Percentiles rank a stretch among this genome's conserved stretches.
phyloP scores from a whole-genome alignment of 2,888 invertebrate species.

The Cistogaster globosa region DNA sequence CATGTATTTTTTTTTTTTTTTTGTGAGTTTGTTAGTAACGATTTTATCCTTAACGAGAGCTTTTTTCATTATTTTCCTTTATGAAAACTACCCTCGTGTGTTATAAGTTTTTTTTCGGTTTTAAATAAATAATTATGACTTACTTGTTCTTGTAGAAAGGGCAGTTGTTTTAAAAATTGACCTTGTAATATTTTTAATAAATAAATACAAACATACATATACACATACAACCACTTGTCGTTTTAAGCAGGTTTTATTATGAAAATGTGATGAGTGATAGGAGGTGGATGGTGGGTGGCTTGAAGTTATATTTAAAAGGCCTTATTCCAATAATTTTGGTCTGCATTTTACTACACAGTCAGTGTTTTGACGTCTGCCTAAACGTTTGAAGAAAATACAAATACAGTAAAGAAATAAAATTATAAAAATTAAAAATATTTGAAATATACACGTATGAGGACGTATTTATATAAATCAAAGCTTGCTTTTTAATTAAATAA shows the following conservation, averaged over 20 bases:
- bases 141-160: constrained; percentile 32
- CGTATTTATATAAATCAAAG: neutral
- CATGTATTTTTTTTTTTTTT: too few species aligned
- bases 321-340: neutral
- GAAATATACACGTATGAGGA: neutral
- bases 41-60: too few species aligned
- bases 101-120: constrained; percentile 16
- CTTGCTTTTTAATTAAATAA: constrained; percentile 38
- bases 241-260: neutral
- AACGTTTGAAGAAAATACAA: constrained; percentile 35
- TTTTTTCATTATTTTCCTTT: neutral
- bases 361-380: constrained; percentile 49
- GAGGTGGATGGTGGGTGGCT: neutral
- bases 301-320: neutral
- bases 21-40: too few species aligned
- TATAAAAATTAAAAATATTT: neutral
- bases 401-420: neutral
- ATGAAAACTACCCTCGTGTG: neutral
- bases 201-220: neutral
- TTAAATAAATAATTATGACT: constrained; percentile 70
- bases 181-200: constrained; percentile 10
- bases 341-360: constrained; percentile 31
- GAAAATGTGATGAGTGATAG: neutral
- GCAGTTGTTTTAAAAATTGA: constrained; percentile 27
- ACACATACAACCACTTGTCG: neutral